Percentiles rank a stretch among this genome's conserved stretches.
Evolutionary conservation across 2,888 invertebrate genomes (phyloP).

Genomic region (Pherbina coryleti): DNA sequence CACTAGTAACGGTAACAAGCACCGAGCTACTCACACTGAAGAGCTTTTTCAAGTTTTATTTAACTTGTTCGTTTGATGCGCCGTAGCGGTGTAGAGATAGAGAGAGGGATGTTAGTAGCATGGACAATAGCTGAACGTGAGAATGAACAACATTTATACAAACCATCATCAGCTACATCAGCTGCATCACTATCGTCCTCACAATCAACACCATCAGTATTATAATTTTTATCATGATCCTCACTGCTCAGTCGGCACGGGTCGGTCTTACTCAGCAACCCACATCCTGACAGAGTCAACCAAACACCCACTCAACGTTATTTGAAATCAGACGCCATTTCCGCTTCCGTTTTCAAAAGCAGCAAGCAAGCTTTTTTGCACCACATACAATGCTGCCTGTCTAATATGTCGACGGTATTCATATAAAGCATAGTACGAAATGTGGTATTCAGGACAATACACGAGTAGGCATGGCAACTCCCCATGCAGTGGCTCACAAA

Average conservation of each 20-base stretch:
- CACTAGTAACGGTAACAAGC: neutral
- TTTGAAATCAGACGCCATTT: conserved; percentile 28
- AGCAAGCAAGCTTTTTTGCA: neutral
- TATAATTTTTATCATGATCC: neutral
- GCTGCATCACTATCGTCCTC: neutral
- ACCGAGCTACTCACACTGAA: conserved; percentile 10
- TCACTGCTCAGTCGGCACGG: neutral
- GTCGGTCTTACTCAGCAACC: neutral
- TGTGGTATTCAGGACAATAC: no score
- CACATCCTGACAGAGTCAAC: neutral
- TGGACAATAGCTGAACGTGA: neutral
- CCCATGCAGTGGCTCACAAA: no score
- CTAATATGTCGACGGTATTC: no score
- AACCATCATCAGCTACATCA: conserved; percentile 4
- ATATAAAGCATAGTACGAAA: no score
- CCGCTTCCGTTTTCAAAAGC: neutral
- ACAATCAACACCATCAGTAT: neutral
- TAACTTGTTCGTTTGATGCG: neutral
- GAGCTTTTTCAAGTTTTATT: conserved; percentile 24
- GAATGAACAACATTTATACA: neutral
- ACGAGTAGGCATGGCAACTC: no score
- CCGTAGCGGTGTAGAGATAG: neutral
- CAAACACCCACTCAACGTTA: neutral
- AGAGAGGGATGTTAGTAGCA: neutral
- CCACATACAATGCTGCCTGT: no score